These are phyloP conservation scores for Diloba caeruleocephala DNA, from an alignment of 2,888 invertebrate genomes.

Conservation along the genomic window DNA sequence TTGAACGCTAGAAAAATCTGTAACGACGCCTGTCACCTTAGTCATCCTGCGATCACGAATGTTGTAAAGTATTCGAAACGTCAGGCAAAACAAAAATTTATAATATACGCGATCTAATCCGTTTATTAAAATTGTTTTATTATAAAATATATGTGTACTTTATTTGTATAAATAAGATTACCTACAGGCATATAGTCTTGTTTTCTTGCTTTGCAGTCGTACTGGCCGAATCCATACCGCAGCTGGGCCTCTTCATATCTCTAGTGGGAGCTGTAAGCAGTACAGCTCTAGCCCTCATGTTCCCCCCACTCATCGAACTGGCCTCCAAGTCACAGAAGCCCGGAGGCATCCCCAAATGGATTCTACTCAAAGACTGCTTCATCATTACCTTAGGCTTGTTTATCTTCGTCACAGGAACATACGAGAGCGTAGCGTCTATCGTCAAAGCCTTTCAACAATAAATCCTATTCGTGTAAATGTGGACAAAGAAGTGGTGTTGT, in stretches of 20 bases:
- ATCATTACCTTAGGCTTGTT: slow-evolving; percentile 92
- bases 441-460: slow-evolving; percentile 77
- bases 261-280: slow-evolving; percentile 97
- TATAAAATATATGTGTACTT: no score
- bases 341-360: slow-evolving; percentile 78
- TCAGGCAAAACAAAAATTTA: no score
- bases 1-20: no score
- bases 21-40: no score
- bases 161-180: no score
- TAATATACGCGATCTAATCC: no score
- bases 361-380: slow-evolving; percentile 89
- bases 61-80: no score
- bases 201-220: slow-evolving; percentile 90
- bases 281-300: slow-evolving; percentile 95
- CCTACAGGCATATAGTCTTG: no score
- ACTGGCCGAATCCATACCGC: slow-evolving; percentile 95
- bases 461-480: not conserved
- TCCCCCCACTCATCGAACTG: slow-evolving; percentile 96
- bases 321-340: slow-evolving; percentile 91
- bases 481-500: no score
- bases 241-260: slow-evolving; percentile 96
- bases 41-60: no score
- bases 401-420: slow-evolving; percentile 93
- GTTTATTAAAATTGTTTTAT: no score
- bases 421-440: slow-evolving; percentile 92